Base-by-base conservation (phyloP, 2,888 invertebrate species). In the Sthenelais limicola region DNA sequence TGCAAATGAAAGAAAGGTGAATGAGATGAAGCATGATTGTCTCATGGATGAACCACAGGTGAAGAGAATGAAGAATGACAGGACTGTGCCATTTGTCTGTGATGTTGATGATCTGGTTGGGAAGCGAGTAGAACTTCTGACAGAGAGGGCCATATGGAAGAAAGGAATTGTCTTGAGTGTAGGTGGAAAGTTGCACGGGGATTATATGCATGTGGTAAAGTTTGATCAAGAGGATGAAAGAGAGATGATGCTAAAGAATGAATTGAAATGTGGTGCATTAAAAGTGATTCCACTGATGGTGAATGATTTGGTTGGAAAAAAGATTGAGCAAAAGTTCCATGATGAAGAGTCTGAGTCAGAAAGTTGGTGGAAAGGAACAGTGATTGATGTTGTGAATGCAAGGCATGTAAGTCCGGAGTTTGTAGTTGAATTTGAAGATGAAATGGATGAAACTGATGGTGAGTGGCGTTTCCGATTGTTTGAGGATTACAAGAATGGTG, bases 401-500 rank as follows among this genome's bases (percentile, higher is more conserved):
- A 54, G 54, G n/a, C 18, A 26, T 9, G 54, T 30, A n/a, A 54
- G 30, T 26, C 54, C 54, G 5, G 54, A 54, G 54, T 54, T 54
- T 26, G 28, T 54, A 7, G 54, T 54, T 12, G 54, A 54, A 4
- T 54, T 30, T 54, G 54, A 54, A 32, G 28, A 54, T 26, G 54
- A 54, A n/a, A n/a, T 12, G 5, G 54, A 54, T 26, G 54, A 54
- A 5, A 32, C 26, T 12, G 54, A 54, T 3, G 28, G 54, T 9
- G 54, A 26, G 30, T 54, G 28, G 26, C 26, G 28, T 12, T 54
- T 54, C 28, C 26, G 18, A 26, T n/a, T 54, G 54, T 54, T 26
- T 54, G 54, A 54, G 54, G 28, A 54, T 26, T 54, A 54, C 18
- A 26, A 5, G 28, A 54, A 54, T 26, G 54, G 54, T 26, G 54